These are phyloP conservation scores for Hestina assimilis DNA, from an alignment of 1,140 invertebrate species.

Conservation along the genomic window DNA sequence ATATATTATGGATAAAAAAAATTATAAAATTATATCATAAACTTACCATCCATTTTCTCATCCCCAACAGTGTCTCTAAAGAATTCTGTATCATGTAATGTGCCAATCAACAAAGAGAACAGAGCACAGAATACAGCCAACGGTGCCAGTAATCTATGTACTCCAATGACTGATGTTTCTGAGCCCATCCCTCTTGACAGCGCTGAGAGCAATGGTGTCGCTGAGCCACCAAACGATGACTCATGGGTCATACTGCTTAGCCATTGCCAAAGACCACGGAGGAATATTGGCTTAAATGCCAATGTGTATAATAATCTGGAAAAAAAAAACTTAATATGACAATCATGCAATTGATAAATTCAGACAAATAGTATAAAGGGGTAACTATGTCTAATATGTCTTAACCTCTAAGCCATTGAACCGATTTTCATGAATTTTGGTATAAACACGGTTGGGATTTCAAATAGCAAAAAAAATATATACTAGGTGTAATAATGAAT, in stretches of 20 bases:
- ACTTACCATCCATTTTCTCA: slow-evolving; percentile 54
- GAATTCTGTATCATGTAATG: slow-evolving; percentile 94
- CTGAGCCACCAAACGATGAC: slow-evolving; percentile 83
- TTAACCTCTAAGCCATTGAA: too few species aligned
- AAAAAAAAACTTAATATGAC: slow-evolving; percentile 20
- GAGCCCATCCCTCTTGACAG: slow-evolving; percentile 82
- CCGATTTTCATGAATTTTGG: too few species aligned
- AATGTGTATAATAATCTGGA: slow-evolving; percentile 90
- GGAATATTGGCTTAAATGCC: slow-evolving; percentile 90
- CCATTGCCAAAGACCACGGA: slow-evolving; percentile 89
- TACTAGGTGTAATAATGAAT: too few species aligned
- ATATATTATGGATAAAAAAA: background rate
- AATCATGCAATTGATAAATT: background rate
- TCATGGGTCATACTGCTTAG: slow-evolving; percentile 66
- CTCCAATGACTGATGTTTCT: slow-evolving; percentile 82
- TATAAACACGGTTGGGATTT: too few species aligned
- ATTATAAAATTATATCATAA: background rate
- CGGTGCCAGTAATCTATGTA: slow-evolving; percentile 87
- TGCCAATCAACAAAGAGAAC: slow-evolving; percentile 89
- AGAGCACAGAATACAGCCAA: slow-evolving; percentile 92
- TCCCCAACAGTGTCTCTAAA: slow-evolving; percentile 73
- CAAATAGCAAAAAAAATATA: too few species aligned
- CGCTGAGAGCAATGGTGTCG: slow-evolving; percentile 84
- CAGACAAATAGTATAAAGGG: too few species aligned
- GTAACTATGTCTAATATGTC: too few species aligned